Evolutionary conservation across 2,888 invertebrate species (phyloP).

Genomic region (Epsilonema sp.): DNA sequence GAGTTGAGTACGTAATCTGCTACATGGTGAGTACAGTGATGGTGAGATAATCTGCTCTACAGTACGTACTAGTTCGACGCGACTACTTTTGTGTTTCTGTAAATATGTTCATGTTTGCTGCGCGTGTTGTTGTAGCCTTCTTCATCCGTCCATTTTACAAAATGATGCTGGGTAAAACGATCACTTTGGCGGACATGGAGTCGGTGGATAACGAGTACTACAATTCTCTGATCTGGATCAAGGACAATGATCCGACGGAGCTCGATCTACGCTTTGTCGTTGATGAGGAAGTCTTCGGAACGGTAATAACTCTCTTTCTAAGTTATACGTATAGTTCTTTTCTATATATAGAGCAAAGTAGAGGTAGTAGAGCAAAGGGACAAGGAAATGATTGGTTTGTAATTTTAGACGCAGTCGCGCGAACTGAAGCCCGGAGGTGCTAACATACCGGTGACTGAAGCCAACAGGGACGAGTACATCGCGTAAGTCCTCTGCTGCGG

Average conservation of each 20-base stretch:
- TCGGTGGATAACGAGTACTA: constrained; percentile 96
- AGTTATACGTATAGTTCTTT: too few relatives aligned
- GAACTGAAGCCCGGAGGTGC: constrained; percentile 76
- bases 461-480: constrained; percentile 91
- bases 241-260: constrained; percentile 84
- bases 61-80: neutral
- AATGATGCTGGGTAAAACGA: constrained; percentile 90
- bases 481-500: too few relatives aligned
- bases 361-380: too few relatives aligned
- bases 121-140: constrained; percentile 52
- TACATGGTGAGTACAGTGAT: too few relatives aligned
- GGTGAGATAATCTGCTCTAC: too few relatives aligned
- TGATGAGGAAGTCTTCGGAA: constrained; percentile 85
- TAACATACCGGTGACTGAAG: constrained; percentile 67
- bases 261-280: constrained; percentile 82
- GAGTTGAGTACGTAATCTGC: too few relatives aligned
- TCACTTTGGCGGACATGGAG: constrained; percentile 92
- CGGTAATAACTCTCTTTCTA: too few relatives aligned
- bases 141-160: constrained; percentile 99
- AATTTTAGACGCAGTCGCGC: constrained; percentile 57
- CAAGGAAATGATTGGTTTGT: constrained; percentile 2
- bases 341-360: too few relatives aligned
- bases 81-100: neutral
- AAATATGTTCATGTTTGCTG: constrained; percentile 2
- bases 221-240: constrained; percentile 82